Percentiles rank a stretch among this genome's conserved stretches.
Evolutionary conservation across 2,113 vertebrate species (phyloP).

Genomic region (Mormyrus lacerda): DNA sequence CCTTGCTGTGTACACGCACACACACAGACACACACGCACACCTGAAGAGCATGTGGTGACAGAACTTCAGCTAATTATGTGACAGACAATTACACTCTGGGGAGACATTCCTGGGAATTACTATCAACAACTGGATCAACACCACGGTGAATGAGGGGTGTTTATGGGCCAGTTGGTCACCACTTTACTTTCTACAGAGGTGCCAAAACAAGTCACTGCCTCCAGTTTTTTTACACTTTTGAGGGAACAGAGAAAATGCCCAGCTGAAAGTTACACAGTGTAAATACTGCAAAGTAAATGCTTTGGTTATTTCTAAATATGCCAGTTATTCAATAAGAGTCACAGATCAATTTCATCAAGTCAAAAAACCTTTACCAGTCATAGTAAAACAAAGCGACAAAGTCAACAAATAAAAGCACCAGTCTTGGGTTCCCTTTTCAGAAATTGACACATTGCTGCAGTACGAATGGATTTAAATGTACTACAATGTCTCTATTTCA

Average conservation of each 20-base stretch:
- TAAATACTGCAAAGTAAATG: not conserved
- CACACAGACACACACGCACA: slow-evolving; percentile 24
- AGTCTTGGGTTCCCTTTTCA: not conserved
- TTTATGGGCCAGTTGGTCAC: slow-evolving; percentile 50
- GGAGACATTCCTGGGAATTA: slow-evolving; percentile 51
- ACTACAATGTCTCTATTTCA: not conserved
- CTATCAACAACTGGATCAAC: slow-evolving; percentile 49
- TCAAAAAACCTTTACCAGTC: not conserved
- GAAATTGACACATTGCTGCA: not conserved
- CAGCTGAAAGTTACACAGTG: not conserved
- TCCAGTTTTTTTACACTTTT: slow-evolving; percentile 28
- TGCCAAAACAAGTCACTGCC: slow-evolving; percentile 31
- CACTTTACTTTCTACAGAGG: slow-evolving; percentile 29
- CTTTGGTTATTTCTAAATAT: not conserved
- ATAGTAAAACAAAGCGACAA: not conserved
- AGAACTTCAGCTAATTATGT: slow-evolving; percentile 61
- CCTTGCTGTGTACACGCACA: not conserved
- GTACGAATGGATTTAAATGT: not conserved
- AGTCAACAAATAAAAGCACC: not conserved
- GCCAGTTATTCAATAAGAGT: not conserved
- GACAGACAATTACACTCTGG: slow-evolving; percentile 55
- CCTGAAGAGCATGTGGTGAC: slow-evolving; percentile 54
- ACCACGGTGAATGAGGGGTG: slow-evolving; percentile 37
- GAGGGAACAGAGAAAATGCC: not conserved
- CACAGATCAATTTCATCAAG: not conserved